A percentile compares a stretch with the other conserved stretches of the same genome.
Evolutionary conservation across 2,113 vertebrate genomes (phyloP).

Genomic region (Megaptera novaeangliae): DNA sequence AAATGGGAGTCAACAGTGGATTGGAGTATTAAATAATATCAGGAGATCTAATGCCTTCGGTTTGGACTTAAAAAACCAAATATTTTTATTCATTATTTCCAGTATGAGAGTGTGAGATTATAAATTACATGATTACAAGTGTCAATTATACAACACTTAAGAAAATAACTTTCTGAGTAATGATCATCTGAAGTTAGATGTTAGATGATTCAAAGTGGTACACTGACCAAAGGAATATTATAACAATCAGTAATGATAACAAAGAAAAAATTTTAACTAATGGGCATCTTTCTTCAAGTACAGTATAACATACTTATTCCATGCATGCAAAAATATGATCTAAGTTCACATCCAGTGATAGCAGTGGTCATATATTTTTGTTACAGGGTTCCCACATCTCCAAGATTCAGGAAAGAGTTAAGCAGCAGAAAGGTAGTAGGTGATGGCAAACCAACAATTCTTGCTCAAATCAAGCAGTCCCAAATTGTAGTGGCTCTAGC

Average conservation of each 20-base stretch:
- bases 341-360: background rate
- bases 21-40: background rate
- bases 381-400: background rate
- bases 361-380: background rate
- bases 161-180: constrained; percentile 4
- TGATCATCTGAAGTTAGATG: background rate
- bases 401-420: background rate
- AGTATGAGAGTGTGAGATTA: background rate
- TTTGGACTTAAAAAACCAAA: background rate
- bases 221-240: background rate
- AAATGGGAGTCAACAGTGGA: background rate
- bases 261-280: background rate
- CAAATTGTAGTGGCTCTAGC: background rate
- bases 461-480: background rate
- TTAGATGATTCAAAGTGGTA: background rate
- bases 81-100: constrained; percentile 3
- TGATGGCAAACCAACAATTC: background rate
- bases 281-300: background rate
- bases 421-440: background rate
- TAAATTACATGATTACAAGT: background rate
- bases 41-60: background rate
- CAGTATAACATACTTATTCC: background rate
- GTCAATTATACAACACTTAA: background rate
- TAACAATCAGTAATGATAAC: background rate
- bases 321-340: background rate